Conservation (phyloP, 2,113 vertebrate species). For the Podarcis cretensis region DNA sequence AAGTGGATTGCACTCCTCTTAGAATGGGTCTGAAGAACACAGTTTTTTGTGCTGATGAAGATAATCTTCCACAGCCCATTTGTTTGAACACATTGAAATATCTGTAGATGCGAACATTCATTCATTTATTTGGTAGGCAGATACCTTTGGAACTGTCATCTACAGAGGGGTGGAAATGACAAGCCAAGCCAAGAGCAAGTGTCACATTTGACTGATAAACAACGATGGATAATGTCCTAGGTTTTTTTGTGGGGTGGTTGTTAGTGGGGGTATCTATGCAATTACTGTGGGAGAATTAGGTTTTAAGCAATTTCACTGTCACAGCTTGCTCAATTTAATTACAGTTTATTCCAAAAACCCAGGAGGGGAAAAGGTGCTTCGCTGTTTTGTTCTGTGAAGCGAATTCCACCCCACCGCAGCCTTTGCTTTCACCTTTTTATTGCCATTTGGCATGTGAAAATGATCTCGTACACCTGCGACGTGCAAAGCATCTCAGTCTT, state of each 20-base stretch:
- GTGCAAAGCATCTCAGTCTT: accelerated
- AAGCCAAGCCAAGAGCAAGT: conserved; percentile 8
- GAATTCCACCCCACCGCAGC: not conserved
- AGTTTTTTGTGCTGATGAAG: accelerated
- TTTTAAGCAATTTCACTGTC: conserved; percentile 56
- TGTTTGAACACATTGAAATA: not conserved
- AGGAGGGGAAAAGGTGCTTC: not conserved
- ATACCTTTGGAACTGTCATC: not conserved
- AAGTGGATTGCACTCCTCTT: not conserved
- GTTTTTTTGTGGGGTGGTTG: not conserved
- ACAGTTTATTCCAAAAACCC: conserved; percentile 49
- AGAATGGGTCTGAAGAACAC: accelerated
- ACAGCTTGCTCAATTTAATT: conserved; percentile 48
- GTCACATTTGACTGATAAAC: conserved; percentile 35
- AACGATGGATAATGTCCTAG: conserved; percentile 27
- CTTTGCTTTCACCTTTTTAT: conserved; percentile 1
- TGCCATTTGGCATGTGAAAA: conserved; percentile 12
- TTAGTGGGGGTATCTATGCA: conserved; percentile 34
- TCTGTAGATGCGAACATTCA: not conserved
- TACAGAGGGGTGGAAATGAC: not conserved
- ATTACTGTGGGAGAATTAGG: conserved; percentile 15
- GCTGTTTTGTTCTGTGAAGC: not conserved
- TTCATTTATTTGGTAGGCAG: not conserved
- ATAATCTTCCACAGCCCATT: accelerated
- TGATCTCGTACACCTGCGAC: accelerated